Conservation (phyloP, 1,140 invertebrate genomes). For the Tetramorium simillimum region DNA sequence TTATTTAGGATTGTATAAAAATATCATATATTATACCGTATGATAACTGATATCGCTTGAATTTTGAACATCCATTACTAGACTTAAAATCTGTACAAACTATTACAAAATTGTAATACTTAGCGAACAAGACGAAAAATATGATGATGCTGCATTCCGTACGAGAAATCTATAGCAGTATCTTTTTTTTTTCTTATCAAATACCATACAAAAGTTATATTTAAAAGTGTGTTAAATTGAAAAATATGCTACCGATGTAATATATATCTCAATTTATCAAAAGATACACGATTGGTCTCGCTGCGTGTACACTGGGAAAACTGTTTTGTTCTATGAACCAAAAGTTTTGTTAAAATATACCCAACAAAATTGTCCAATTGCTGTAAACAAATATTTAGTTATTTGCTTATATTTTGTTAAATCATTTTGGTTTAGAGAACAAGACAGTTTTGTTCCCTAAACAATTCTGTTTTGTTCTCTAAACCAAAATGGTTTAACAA, state of each 20-base stretch:
- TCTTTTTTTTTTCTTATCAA: not conserved
- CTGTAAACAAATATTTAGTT: too few relatives aligned
- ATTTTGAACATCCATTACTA: not conserved
- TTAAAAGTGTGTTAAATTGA: not conserved
- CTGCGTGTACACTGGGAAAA: too few relatives aligned
- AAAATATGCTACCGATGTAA: not conserved
- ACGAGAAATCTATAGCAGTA: not conserved
- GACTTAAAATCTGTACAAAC: not conserved
- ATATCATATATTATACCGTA: not conserved
- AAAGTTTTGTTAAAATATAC: too few relatives aligned
- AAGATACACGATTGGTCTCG: too few relatives aligned
- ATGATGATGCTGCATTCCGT: not conserved
- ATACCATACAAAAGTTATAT: not conserved
- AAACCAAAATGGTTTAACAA: too few relatives aligned
- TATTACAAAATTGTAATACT: not conserved
- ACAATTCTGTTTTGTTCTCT: too few relatives aligned
- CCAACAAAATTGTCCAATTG: too few relatives aligned
- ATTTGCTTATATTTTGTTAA: too few relatives aligned
- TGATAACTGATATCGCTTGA: not conserved
- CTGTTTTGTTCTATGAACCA: too few relatives aligned
- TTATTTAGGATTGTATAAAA: conserved; percentile 13
- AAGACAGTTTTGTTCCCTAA: too few relatives aligned
- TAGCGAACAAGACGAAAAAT: not conserved
- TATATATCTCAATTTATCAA: not conserved
- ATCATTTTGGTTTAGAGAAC: too few relatives aligned